Percentiles rank a stretch among this genome's conserved stretches.
These are phyloP conservation scores for Thunnus maccoyii DNA, from an alignment of 2,113 vertebrate species.

Conservation along the genomic window DNA sequence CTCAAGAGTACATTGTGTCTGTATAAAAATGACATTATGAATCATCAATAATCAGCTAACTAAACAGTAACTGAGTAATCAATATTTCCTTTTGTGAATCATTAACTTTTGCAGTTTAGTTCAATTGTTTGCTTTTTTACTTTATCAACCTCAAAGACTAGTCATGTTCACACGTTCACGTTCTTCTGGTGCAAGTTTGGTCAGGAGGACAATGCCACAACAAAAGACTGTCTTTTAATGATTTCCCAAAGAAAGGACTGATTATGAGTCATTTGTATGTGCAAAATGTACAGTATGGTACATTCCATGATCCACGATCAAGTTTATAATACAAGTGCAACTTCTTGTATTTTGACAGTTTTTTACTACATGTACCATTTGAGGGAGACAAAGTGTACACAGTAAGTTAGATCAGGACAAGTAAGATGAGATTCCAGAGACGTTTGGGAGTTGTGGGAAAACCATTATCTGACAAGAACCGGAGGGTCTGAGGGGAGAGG, in stretches of 20 bases:
- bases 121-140: no score
- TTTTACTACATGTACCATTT: constrained; percentile 8
- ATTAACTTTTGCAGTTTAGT: no score
- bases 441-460: constrained; percentile 38
- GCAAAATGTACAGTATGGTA: no score
- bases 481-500: constrained; percentile 3
- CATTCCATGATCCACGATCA: background rate
- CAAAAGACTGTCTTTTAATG: background rate
- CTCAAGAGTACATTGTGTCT: no score
- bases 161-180: no score
- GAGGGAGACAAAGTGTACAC: background rate
- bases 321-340: background rate
- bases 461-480: constrained; percentile 36
- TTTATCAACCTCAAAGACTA: no score
- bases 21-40: no score
- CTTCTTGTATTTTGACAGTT: background rate
- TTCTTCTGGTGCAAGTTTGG: background rate
- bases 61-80: no score
- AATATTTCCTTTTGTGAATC: no score
- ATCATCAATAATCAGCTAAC: no score
- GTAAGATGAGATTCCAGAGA: constrained; percentile 5
- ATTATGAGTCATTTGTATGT: background rate
- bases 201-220: background rate
- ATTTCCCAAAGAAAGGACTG: constrained; percentile 15
- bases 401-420: background rate